These are phyloP conservation scores for Sterrhoptilus dennistouni DNA, from an alignment of 2,113 vertebrate species.

Conservation along the genomic window DNA sequence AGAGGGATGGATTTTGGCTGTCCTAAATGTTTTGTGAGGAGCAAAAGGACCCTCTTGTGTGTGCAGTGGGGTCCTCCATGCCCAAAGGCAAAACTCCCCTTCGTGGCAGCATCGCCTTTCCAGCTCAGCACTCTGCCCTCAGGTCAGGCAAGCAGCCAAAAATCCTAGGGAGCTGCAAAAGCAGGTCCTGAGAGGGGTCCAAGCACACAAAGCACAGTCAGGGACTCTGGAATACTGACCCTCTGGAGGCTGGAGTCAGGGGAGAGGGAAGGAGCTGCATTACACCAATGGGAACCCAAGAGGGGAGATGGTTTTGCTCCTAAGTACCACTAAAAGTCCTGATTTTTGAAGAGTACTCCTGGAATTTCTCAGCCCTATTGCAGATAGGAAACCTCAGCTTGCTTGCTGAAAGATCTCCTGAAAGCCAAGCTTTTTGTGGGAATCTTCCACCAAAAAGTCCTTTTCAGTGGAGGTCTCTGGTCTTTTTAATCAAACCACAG, in stretches of 20 bases:
- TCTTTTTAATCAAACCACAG: background rate
- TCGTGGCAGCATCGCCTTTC: accelerated
- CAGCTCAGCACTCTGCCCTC: background rate
- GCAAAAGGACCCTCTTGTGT: background rate
- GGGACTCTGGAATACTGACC: background rate
- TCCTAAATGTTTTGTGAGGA: background rate
- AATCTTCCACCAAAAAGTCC: background rate
- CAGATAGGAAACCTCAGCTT: background rate
- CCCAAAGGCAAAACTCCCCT: background rate
- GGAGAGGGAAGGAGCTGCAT: background rate
- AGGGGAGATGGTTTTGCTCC: background rate
- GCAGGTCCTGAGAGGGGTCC: background rate
- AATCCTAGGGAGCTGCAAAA: accelerated
- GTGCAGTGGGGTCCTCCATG: accelerated
- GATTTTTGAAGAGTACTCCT: background rate
- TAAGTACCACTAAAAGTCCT: background rate
- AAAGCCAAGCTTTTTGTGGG: background rate
- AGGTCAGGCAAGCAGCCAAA: background rate
- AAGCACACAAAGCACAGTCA: accelerated
- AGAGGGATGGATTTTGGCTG: background rate
- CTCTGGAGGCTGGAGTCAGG: background rate
- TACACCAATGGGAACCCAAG: too few relatives aligned
- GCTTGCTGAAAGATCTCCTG: background rate
- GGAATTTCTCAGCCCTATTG: background rate
- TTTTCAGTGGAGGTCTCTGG: background rate